Evolutionary conservation across 2,797 vertebrate species (phyloP), one percentile per base, ranked within the genome.

Genomic region (Alectoris magna): DNA sequence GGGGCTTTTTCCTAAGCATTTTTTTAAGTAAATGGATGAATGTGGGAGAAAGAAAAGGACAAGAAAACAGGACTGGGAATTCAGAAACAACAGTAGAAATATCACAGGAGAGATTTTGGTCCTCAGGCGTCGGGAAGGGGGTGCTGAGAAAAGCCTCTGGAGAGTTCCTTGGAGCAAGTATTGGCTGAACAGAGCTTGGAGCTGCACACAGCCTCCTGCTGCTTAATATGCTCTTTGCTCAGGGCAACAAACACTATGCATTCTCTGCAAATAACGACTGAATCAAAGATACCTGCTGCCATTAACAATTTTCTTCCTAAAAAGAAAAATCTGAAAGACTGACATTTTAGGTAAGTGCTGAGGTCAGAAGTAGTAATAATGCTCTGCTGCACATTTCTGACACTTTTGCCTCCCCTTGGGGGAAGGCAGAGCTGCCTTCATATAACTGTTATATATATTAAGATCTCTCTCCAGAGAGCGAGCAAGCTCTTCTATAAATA

Each of bases 281-380:
- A 76, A 75, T 91, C 64, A 73, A 78, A 94, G 67, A 76, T 60
- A 90, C 8, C 9, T 2, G 19, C 67, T 91, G 56, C n/a, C 19
- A 81, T 79, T 84, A 84, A 79, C n/a, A 78, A 75, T 81, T 80
- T 91, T 86, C 92, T 93, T 92, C 83, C 68, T 86, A 67, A 84
- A 84, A 36, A 78, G 43, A 90, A 70, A 19, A 55, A 64, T 29
- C 23, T 16, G 31, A 93, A 81, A 73, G 46, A 79, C 77, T 60
- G 14, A 82, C 48, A 60, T 76, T 77, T 79, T 79, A 67, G 43
- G 34, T 73, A 86, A 81, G 8, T 60, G 43, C 26, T 82, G 27
- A 72, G 46, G 63, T 80, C 53, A 94, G 51, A 80, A 94, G 58
- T 64, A 90, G 56, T 48, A 90, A 72, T 63, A 86, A 88, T 64